Evolutionary conservation across 2,888 invertebrate genomes (phyloP).

Genomic region (Dicranocentrus wangi): DNA sequence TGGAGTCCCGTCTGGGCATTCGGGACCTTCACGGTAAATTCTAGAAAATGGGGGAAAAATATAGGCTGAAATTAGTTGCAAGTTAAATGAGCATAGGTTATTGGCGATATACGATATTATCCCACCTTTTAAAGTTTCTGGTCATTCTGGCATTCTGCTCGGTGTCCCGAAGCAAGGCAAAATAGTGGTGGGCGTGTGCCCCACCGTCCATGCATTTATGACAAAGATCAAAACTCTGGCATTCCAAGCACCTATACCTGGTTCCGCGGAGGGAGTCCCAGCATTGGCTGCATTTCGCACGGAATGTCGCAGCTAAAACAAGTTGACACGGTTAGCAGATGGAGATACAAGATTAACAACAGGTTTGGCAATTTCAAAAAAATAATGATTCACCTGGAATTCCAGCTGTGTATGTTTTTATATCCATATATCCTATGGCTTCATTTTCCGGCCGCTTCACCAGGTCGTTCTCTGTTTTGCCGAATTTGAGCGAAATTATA

Average conservation of each 20-base stretch:
- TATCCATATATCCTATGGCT: neutral
- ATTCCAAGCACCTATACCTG: constrained; percentile 18
- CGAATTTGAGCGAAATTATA: neutral
- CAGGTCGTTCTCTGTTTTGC: neutral
- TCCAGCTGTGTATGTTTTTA: neutral
- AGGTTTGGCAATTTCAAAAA: no score
- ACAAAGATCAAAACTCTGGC: neutral
- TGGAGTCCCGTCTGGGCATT: neutral
- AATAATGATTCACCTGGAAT: no score
- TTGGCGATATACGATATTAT: no score
- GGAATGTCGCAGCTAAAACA: no score
- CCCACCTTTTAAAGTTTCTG: constrained; percentile 14
- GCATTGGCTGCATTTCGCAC: constrained; percentile 5
- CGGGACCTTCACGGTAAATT: neutral
- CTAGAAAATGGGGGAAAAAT: neutral
- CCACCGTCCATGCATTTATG: neutral
- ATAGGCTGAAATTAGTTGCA: neutral
- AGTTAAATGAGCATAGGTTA: no score
- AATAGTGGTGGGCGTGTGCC: constrained; percentile 11
- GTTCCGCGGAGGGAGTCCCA: constrained; percentile 10
- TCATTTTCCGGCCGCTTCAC: neutral
- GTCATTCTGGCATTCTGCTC: neutral
- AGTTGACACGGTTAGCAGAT: no score
- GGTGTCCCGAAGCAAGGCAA: neutral
- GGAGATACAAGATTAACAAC: no score